Conservation (phyloP, 2,797 vertebrate species). For the Gambelia wislizenii region DNA sequence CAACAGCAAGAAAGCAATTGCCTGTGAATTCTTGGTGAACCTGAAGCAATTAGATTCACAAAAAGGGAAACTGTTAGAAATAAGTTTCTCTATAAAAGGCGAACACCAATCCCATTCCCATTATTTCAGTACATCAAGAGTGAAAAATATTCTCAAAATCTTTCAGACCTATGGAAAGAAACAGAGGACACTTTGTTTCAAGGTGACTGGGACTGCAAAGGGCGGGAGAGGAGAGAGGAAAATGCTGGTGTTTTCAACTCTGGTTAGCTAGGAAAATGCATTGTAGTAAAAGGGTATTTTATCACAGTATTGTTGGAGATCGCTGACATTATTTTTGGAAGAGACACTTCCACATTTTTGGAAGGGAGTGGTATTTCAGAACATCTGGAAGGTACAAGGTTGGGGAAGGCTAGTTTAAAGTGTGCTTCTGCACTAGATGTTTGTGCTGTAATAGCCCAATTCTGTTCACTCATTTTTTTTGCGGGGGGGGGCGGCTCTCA, state of each 20-base stretch:
- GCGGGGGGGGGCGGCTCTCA: no score
- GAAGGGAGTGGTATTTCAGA: no score
- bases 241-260: slow-evolving; percentile 61
- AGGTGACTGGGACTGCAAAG: slow-evolving; percentile 28
- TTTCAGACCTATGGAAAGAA: slow-evolving; percentile 63
- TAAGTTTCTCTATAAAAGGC: slow-evolving; percentile 67
- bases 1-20: slow-evolving; percentile 79
- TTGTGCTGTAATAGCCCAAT: no score
- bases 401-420: no score
- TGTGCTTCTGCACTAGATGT: no score
- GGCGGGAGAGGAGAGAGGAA: slow-evolving; percentile 36
- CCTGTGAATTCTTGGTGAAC: slow-evolving; percentile 74
- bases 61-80: slow-evolving; percentile 68
- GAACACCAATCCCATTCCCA: slow-evolving; percentile 53
- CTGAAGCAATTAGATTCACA: slow-evolving; percentile 80
- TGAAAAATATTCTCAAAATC: slow-evolving; percentile 57
- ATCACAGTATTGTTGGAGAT: no score
- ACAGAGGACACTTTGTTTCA: slow-evolving; percentile 62
- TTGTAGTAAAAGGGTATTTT: no score
- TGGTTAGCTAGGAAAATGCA: not conserved
- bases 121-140: slow-evolving; percentile 58
- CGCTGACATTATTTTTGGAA: no score
- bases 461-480: no score
- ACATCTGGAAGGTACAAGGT: no score
- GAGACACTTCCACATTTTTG: no score